These are phyloP conservation scores for Drosophila serrata DNA, from an alignment of 1,140 invertebrate species.

Conservation along the genomic window DNA sequence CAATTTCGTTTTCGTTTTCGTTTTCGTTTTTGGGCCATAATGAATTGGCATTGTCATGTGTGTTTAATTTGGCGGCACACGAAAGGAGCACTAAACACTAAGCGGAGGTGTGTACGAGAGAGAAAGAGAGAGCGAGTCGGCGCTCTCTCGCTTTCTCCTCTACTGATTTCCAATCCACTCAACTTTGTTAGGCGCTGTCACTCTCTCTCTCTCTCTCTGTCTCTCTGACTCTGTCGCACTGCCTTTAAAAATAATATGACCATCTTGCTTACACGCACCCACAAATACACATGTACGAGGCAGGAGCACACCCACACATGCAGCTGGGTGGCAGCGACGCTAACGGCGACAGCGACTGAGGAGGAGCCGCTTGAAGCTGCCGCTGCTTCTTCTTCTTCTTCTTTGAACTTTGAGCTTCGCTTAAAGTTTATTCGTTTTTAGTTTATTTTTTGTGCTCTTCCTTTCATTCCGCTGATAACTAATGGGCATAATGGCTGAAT, in stretches of 20 bases:
- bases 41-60: constrained; percentile 69
- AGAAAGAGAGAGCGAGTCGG: constrained; percentile 17
- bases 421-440: constrained; percentile 40
- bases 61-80: constrained; percentile 50
- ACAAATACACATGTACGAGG: constrained; percentile 31
- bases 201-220: constrained; percentile 12
- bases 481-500: constrained; percentile 61
- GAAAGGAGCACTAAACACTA: constrained; percentile 22
- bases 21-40: constrained; percentile 49
- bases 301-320: constrained; percentile 20
- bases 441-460: constrained; percentile 33
- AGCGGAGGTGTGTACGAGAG: constrained; percentile 2
- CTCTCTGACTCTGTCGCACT: constrained; percentile 4
- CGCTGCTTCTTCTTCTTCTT: constrained; percentile 9
- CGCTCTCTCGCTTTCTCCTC: constrained; percentile 36
- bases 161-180: constrained; percentile 56
- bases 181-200: constrained; percentile 31
- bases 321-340: neutral
- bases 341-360: no score
- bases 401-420: constrained; percentile 53
- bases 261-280: constrained; percentile 53
- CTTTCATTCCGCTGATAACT: constrained; percentile 26
- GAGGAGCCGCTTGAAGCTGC: constrained; percentile 31
- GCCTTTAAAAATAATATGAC: constrained; percentile 34
- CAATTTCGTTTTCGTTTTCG: constrained; percentile 28